phyloP scores from a whole-genome alignment of 2,888 invertebrate species.

The Pardosa pseudoannulata region DNA sequence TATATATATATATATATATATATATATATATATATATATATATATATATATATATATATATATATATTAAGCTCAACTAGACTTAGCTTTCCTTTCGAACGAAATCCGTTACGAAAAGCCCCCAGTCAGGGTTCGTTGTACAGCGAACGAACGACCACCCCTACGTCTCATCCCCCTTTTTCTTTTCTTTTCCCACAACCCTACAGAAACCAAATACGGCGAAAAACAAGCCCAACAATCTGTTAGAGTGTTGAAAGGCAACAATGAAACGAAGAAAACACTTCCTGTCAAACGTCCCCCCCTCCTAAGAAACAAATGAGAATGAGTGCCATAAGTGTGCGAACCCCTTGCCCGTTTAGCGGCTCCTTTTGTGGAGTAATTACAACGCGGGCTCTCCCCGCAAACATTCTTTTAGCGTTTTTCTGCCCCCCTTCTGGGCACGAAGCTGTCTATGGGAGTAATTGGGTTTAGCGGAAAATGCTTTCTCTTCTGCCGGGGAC shows the following conservation, averaged over 20 bases:
- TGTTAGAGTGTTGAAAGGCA: slow-evolving; percentile 53
- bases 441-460: slow-evolving; percentile 39
- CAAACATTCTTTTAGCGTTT: not conserved
- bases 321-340: slow-evolving; percentile 52
- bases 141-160: not conserved
- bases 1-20: no score
- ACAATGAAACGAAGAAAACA: slow-evolving; percentile 37
- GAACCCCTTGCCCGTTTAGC: slow-evolving; percentile 42
- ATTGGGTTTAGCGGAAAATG: slow-evolving; percentile 49
- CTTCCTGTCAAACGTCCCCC: slow-evolving; percentile 71
- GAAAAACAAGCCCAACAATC: not conserved
- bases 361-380: slow-evolving; percentile 65
- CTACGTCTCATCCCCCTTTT: no score
- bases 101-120: no score
- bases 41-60: no score
- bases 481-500: no score
- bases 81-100: no score
- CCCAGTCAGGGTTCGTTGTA: not conserved
- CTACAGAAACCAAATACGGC: not conserved
- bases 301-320: slow-evolving; percentile 64
- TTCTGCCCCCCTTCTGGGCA: not conserved
- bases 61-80: no score
- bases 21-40: no score
- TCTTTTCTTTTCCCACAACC: not conserved
- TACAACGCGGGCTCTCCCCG: slow-evolving; percentile 39